Evolutionary conservation across 2,888 invertebrate genomes (phyloP).

Genomic region (Notodonta ziczac): DNA sequence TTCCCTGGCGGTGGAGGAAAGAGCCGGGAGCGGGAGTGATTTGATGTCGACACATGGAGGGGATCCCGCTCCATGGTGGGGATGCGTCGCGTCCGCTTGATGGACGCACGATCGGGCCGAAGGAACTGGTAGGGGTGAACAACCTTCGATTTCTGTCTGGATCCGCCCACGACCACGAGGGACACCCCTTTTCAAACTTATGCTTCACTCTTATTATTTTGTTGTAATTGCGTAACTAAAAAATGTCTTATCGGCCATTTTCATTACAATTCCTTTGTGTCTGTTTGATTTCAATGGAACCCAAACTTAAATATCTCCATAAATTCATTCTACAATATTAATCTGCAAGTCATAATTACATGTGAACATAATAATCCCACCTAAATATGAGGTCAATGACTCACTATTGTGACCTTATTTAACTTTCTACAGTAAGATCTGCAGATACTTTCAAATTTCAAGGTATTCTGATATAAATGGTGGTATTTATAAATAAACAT

Average conservation of each 20-base stretch:
- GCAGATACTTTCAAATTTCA: constrained; percentile 25
- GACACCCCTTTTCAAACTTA: constrained; percentile 47
- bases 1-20: constrained; percentile 79
- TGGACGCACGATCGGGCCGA: constrained; percentile 67
- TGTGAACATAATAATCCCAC: constrained; percentile 14
- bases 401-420: constrained; percentile 50
- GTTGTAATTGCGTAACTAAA: constrained; percentile 70
- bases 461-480: constrained; percentile 17
- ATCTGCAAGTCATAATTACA: neutral
- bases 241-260: constrained; percentile 56
- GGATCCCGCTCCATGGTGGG: constrained; percentile 83
- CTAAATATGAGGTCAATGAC: constrained; percentile 48
- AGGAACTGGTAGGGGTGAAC: constrained; percentile 82
- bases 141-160: constrained; percentile 71
- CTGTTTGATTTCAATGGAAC: constrained; percentile 5
- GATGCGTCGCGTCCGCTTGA: constrained; percentile 76
- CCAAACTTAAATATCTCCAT: constrained; percentile 8
- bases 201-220: constrained; percentile 34
- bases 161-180: constrained; percentile 62
- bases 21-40: constrained; percentile 83
- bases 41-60: constrained; percentile 81
- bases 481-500: neutral
- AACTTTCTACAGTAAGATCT: constrained; percentile 45
- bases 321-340: neutral
- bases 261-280: constrained; percentile 61